Evolutionary conservation across 2,888 invertebrate genomes (phyloP), one percentile per base, ranked within the genome.

Genomic region (Poecilobothrus nobilitatus): DNA sequence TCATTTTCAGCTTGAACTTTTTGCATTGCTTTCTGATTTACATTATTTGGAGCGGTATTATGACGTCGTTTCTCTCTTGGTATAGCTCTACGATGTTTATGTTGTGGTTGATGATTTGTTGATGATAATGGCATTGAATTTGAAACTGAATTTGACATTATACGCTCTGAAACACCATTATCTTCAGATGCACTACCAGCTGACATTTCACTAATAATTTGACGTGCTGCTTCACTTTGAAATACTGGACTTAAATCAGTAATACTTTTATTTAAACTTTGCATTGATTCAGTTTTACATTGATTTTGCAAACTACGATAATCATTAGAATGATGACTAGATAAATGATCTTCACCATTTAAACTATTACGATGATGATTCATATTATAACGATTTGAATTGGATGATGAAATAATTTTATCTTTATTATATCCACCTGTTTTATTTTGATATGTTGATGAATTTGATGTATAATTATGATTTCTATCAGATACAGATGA

Each of bases 61-160:
- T 95, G 94, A 69, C 94, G 84, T 68, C 94, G 84, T 80, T 92
- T 94, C 78, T 93, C 92, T 74, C 89, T 89, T 1, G 93, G 93
- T 61, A 92, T 87, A 69, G 88, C 86, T 67, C 93, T 86, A 72
- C 88, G 82, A 74, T 87, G 87, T 73, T 86, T 80, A 15, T 86
- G 86, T 53, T 53, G 53, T 41, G 2, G 41, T 53, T 86, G 86
- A 12, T 12, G 15, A 12, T 12, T 15, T 18, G 53, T 18, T 0
- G 86, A 84, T 53, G 85, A 84, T 67, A 77, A 74, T 71, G 78
- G 78, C 67, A 78, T 77, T 1, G 79, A 77, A 53, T 69, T 70
- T 34, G 65, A 65, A 27, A 70, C 67, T 66, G 68, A 66, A 8
- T 71, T 71, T 15, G 27, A 33, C 18, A 18, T 20, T 2, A 27